Conservation (phyloP, 64 coral and sea anemone species). For the Stylophora pistillata region DNA sequence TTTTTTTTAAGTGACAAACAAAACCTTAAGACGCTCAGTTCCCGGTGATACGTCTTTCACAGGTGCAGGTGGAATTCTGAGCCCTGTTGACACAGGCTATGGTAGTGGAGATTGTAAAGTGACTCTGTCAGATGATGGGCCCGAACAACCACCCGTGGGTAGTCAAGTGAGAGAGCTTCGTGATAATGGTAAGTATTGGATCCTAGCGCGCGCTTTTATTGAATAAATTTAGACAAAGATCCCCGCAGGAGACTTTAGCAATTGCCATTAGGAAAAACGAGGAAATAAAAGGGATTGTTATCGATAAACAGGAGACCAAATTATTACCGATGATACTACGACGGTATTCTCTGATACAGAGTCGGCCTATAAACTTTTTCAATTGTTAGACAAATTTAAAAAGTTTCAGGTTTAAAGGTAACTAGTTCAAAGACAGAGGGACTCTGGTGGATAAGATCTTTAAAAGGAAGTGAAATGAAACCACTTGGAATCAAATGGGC, state of each 20-base stretch:
- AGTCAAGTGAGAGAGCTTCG: neutral
- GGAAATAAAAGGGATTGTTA: too few species aligned
- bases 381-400: too few species aligned
- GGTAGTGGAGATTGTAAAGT: conserved; percentile 57
- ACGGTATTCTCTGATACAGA: too few species aligned
- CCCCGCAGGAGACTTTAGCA: neutral
- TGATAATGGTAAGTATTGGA: conserved; percentile 29
- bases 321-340: too few species aligned
- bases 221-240: too few species aligned
- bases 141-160: neutral
- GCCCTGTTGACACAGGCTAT: conserved; percentile 82
- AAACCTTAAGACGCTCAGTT: neutral
- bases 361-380: too few species aligned
- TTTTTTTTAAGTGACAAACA: too few species aligned
- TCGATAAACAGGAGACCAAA: too few species aligned
- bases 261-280: conserved; percentile 11
- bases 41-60: neutral
- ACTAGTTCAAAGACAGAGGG: too few species aligned
- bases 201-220: neutral
- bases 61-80: conserved; percentile 53
- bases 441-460: too few species aligned
- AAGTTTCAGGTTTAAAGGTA: neutral
- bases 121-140: conserved; percentile 12
- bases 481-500: neutral
- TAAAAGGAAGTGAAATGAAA: neutral